Evolutionary conservation across 2,888 invertebrate species (phyloP), one percentile per base, ranked within the genome.

Genomic region (Lingula anatina): DNA sequence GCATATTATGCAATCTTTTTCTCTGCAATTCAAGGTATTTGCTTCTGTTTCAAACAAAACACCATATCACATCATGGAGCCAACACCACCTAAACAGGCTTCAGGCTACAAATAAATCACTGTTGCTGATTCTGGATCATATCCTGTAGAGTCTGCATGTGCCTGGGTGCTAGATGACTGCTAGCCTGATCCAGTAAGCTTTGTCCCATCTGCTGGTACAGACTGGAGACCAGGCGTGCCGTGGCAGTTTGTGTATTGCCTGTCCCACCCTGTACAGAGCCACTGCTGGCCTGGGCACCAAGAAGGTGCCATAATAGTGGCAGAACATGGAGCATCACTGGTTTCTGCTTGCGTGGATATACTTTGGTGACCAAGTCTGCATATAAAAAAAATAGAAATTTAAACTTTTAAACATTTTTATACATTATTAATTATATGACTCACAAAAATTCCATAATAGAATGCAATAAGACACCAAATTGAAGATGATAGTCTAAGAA

Each of bases 261-360:
- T 37, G 60, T 60, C 12, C 67, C 67, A 5, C 67, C 69, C 25
- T 64, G 67, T 18, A 65, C 50, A 20, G 64, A 61, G 9, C 68
- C 66, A 46, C 67, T 66, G 49, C 63, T 60, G 51, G 66, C 65
- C 37, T 64, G 61, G 23, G 63, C 59, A 25, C 64, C 65, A 2
- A 72, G 59, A 26, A 73, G 62, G 48, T 73, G 68, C 73, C 73
- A 73, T 27, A 73, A 51, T 18, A 75, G 57, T 0, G 76, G 76
- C 45, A 75, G 60, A 15, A 71, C 71, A 56, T 75, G 75, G 44
- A 75, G 59, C 15, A 66, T 61, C 18, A 75, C 65, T 49, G 64
- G 68, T 47, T 73, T 74, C 43, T 68, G 71, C 51, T 72, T 74
- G 46, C 63, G 60, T 12, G 62, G 62, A 49, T 70, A 71, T 20